Evolutionary conservation across 2,797 vertebrate species (phyloP).

Genomic region (Sciurus vulgaris): DNA sequence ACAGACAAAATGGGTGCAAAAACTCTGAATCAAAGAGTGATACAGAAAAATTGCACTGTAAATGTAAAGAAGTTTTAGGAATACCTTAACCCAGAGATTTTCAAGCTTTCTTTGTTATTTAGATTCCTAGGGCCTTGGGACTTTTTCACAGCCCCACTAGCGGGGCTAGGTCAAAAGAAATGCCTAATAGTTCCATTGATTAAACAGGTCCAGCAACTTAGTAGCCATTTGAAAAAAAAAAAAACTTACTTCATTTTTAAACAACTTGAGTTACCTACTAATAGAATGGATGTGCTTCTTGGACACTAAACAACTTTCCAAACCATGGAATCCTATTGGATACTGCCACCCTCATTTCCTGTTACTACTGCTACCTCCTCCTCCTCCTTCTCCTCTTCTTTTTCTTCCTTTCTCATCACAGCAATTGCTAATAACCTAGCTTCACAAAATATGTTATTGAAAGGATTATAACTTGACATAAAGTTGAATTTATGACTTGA

Average conservation of each 20-base stretch:
- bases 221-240: conserved; percentile 2
- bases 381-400: too few relatives aligned
- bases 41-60: background rate
- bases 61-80: background rate
- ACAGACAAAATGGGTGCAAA: background rate
- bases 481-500: background rate
- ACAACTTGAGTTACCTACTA: background rate
- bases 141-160: background rate
- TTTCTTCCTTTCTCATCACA: background rate
- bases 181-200: background rate
- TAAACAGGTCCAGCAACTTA: conserved; percentile 15
- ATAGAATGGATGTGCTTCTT: background rate
- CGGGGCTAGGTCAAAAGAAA: background rate
- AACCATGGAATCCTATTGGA: background rate
- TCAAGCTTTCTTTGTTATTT: background rate
- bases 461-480: background rate
- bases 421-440: background rate
- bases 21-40: background rate
- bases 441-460: conserved; percentile 16
- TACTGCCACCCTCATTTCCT: background rate
- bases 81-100: background rate
- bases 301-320: background rate
- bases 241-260: background rate
- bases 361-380: background rate
- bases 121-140: background rate